Percentiles rank a stretch among this genome's conserved stretches.
Evolutionary conservation across 2,888 invertebrate species (phyloP).

Genomic region (Mesorhabditis spiculigera): DNA sequence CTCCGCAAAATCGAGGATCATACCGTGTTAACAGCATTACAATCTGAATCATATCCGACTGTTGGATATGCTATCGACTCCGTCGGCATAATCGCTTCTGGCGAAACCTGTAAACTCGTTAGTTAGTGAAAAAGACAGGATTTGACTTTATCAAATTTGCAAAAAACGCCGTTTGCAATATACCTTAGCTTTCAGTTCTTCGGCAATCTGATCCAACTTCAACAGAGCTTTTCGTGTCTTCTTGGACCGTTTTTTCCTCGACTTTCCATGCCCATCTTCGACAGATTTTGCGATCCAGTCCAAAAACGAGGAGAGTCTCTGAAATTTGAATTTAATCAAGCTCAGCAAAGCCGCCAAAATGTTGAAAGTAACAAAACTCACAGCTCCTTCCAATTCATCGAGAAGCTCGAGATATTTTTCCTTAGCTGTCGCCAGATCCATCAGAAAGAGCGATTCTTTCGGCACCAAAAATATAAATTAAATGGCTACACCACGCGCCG

Average conservation of each 20-base stretch:
- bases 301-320: not conserved
- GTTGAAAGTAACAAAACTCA: too few relatives aligned
- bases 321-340: too few relatives aligned
- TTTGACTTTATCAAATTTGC: slow-evolving; percentile 1
- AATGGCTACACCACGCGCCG: too few relatives aligned
- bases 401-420: too few relatives aligned
- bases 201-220: slow-evolving; percentile 16
- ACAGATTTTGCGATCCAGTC: slow-evolving; percentile 1
- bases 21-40: slow-evolving; percentile 32
- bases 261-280: not conserved
- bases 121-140: not conserved
- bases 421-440: too few relatives aligned
- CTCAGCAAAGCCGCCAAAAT: too few relatives aligned
- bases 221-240: not conserved
- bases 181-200: slow-evolving; percentile 15
- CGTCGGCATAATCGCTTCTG: slow-evolving; percentile 15
- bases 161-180: not conserved
- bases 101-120: slow-evolving; percentile 8
- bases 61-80: slow-evolving; percentile 20
- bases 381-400: too few relatives aligned
- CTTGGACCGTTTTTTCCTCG: not conserved
- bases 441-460: too few relatives aligned
- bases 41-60: slow-evolving; percentile 35
- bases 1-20: not conserved
- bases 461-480: too few relatives aligned